phyloP scores from a whole-genome alignment of 2,113 vertebrate species.

The Crotalus viridis region DNA sequence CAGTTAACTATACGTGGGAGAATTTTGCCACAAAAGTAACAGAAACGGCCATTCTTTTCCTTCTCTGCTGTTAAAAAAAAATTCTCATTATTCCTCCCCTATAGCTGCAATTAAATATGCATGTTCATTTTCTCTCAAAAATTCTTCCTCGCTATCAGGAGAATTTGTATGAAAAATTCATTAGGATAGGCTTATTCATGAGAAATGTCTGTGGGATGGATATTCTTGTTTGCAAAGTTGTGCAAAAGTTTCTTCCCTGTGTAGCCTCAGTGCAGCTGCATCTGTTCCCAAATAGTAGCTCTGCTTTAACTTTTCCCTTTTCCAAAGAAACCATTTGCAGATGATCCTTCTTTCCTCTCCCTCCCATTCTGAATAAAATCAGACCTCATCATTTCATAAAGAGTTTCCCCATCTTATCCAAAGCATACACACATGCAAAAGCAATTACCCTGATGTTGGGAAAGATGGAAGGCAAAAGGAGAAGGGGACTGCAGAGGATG shows the following conservation, averaged over 20 bases:
- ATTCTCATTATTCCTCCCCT: constrained; percentile 15
- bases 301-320: neutral
- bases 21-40: neutral
- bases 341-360: too few species aligned
- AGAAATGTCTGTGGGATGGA: constrained; percentile 23
- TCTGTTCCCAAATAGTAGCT: neutral
- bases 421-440: neutral
- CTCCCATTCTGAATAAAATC: constrained; percentile 6
- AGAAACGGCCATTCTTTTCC: neutral
- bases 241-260: constrained; percentile 35
- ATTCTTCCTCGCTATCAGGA: constrained; percentile 23
- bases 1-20: neutral
- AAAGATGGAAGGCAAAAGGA: too few species aligned
- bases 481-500: too few species aligned
- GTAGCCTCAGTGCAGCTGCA: neutral
- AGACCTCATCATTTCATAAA: neutral
- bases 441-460: neutral
- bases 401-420: neutral
- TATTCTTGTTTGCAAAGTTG: constrained; percentile 34
- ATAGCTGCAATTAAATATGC: constrained; percentile 42
- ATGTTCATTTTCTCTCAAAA: constrained; percentile 43
- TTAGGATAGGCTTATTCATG: constrained; percentile 45
- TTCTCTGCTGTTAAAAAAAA: neutral
- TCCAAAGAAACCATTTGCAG: neutral
- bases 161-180: constrained; percentile 57